Conservation (phyloP, 2,888 invertebrate genomes). For the Meta bourneti region DNA sequence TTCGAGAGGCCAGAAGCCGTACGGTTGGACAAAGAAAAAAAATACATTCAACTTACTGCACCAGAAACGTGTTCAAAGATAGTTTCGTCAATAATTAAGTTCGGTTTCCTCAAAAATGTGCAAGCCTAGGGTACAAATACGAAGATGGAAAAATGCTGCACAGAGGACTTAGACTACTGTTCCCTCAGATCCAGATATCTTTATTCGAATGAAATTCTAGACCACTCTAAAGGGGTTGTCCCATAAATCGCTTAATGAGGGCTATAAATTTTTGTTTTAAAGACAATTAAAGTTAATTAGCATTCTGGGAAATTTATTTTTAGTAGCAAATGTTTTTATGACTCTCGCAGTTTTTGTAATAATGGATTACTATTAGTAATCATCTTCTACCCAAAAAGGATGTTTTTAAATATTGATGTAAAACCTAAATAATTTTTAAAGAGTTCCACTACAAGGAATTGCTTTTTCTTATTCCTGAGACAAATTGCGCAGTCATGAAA, state of each 20-base stretch:
- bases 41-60: background rate
- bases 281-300: conserved; percentile 42
- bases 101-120: no score
- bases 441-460: background rate
- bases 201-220: background rate
- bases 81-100: conserved; percentile 9
- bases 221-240: background rate
- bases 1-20: background rate
- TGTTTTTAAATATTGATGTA: conserved; percentile 19
- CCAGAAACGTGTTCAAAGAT: background rate
- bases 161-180: background rate
- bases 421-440: background rate
- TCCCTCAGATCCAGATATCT: background rate
- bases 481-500: background rate
- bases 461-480: background rate
- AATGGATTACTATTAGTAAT: conserved; percentile 31
- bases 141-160: no score
- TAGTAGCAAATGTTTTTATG: conserved; percentile 29
- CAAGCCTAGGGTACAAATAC: no score
- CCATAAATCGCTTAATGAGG: conserved; percentile 27
- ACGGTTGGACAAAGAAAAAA: background rate
- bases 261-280: conserved; percentile 24
- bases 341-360: conserved; percentile 5
- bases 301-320: conserved; percentile 29
- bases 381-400: conserved; percentile 4